Conservation (phyloP, 2,888 invertebrate species). For the Eudasyphora cyanicolor region DNA sequence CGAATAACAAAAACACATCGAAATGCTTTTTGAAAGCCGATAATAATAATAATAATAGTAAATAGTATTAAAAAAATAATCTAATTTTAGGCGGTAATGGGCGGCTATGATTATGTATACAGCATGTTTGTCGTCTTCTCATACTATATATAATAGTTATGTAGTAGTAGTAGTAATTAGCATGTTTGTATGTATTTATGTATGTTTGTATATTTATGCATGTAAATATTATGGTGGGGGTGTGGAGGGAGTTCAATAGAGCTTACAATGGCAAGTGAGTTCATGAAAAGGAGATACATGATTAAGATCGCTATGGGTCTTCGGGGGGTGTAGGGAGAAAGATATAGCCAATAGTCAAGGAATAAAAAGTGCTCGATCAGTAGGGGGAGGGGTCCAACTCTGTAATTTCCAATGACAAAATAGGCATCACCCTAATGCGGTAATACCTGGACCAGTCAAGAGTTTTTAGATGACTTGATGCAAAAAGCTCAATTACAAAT, state of each 20-base stretch:
- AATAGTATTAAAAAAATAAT: slow-evolving; percentile 47
- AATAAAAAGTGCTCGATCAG: too few relatives aligned
- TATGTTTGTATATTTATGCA: too few relatives aligned
- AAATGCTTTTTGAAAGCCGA: slow-evolving; percentile 62
- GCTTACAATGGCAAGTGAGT: slow-evolving; percentile 6
- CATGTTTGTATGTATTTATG: slow-evolving; percentile 4
- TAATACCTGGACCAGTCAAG: too few relatives aligned
- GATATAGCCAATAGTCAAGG: too few relatives aligned
- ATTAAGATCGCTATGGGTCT: neutral
- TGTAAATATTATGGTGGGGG: slow-evolving; percentile 30
- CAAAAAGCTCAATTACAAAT: too few relatives aligned
- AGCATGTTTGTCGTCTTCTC: neutral
- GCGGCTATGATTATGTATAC: slow-evolving; percentile 64
- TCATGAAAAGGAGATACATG: neutral
- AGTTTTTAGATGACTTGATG: too few relatives aligned
- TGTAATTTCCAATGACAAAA: too few relatives aligned
- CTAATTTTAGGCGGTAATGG: slow-evolving; percentile 65
- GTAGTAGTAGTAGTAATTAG: slow-evolving; percentile 3
- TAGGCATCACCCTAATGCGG: too few relatives aligned
- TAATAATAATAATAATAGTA: slow-evolving; percentile 46
- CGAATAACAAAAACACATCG: slow-evolving; percentile 33
- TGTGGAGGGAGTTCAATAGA: slow-evolving; percentile 25
- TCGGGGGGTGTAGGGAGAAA: neutral
- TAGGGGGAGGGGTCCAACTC: too few relatives aligned
- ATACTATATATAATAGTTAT: slow-evolving; percentile 14